Conservation (phyloP, 2,888 invertebrate genomes). For the Silvanus unidentatus region DNA sequence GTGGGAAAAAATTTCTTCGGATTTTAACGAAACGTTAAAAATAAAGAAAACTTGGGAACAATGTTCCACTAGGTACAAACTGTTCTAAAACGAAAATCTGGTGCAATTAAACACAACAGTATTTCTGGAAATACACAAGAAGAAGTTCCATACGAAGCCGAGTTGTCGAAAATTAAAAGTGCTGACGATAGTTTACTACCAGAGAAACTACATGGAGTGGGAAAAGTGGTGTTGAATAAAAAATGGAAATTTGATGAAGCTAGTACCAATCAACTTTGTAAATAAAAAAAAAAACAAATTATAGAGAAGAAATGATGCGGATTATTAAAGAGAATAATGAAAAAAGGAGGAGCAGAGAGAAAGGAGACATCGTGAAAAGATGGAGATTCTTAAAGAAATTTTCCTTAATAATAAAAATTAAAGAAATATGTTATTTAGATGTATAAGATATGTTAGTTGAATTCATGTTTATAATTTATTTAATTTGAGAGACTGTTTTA, state of each 20-base stretch:
- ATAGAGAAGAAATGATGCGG: not conserved
- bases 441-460: too few species aligned
- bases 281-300: not conserved
- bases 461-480: too few species aligned
- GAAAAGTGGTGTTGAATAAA: too few species aligned
- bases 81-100: conserved; percentile 19
- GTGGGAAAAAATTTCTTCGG: conserved; percentile 16
- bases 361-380: not conserved
- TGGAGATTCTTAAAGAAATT: not conserved
- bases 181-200: conserved; percentile 22
- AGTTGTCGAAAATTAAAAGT: conserved; percentile 19
- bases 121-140: conserved; percentile 12
- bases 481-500: too few species aligned
- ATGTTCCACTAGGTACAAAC: conserved; percentile 19
- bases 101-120: conserved; percentile 16
- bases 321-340: not conserved
- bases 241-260: not conserved
- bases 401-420: too few species aligned
- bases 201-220: conserved; percentile 17
- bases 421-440: too few species aligned
- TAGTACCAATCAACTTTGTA: too few species aligned
- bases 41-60: conserved; percentile 10
- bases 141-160: conserved; percentile 15
- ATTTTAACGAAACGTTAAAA: conserved; percentile 8
- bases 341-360: too few species aligned